Evolutionary conservation across 2,888 invertebrate species (phyloP).

Genomic region (Leptinotarsa rubiginosa): DNA sequence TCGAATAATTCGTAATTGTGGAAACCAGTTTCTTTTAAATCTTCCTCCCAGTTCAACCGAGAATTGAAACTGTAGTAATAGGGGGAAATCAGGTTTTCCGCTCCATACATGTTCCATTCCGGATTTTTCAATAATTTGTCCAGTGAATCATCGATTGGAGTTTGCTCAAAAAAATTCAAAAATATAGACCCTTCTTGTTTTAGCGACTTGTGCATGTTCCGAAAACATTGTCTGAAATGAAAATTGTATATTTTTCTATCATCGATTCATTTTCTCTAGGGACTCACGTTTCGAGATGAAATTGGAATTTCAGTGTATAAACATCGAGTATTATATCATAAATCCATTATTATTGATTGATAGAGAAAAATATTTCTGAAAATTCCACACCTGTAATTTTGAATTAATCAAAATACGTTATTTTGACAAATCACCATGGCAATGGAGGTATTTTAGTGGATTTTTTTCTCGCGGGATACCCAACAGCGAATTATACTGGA

Average conservation of each 20-base stretch:
- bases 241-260: background rate
- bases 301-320: no score
- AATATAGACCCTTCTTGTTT: constrained; percentile 11
- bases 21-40: background rate
- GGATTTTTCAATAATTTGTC: background rate
- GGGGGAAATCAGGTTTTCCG: background rate
- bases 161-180: background rate
- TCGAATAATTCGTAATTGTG: background rate
- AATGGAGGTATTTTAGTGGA: no score
- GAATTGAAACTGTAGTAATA: constrained; percentile 2
- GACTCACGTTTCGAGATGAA: no score
- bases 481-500: no score
- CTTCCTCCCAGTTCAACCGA: background rate
- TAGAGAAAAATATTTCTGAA: no score
- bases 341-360: no score
- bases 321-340: no score
- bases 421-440: no score
- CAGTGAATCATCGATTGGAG: constrained; percentile 1
- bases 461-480: no score
- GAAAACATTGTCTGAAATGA: constrained; percentile 14
- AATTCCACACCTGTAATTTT: no score
- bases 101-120: constrained; percentile 10
- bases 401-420: no score
- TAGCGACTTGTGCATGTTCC: constrained; percentile 6
- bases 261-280: no score